These are phyloP conservation scores for Drosophila stalkeri DNA, from an alignment of 2,888 invertebrate genomes.

Conservation along the genomic window DNA sequence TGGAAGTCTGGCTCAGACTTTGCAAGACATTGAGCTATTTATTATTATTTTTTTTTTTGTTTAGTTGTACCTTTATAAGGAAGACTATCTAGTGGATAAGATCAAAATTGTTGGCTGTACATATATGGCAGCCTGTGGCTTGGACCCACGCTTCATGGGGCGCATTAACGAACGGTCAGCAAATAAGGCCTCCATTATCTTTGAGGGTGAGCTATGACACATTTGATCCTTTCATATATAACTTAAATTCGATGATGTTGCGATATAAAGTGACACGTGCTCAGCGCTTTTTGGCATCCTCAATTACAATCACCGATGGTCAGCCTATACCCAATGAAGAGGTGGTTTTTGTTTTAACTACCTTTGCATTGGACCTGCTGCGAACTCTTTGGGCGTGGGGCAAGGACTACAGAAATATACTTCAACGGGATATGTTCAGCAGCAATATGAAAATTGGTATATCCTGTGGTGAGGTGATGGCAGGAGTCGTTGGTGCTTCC, in stretches of 20 bases:
- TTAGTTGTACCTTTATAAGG: constrained; percentile 87
- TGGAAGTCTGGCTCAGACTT: no score
- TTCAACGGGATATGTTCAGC: constrained; percentile 52
- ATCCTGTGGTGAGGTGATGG: constrained; percentile 95
- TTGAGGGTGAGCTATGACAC: constrained; percentile 6
- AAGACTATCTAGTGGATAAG: constrained; percentile 92
- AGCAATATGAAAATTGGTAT: constrained; percentile 88
- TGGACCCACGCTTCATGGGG: constrained; percentile 89
- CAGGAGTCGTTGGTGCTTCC: constrained; percentile 96
- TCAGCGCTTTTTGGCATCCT: background rate
- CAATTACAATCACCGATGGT: background rate
- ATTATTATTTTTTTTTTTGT: constrained; percentile 26
- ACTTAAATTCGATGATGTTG: no score
- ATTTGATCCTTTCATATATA: background rate
- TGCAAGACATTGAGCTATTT: background rate
- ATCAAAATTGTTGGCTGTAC: constrained; percentile 98
- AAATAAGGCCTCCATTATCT: background rate
- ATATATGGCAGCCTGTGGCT: constrained; percentile 98
- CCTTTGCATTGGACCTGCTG: constrained; percentile 87
- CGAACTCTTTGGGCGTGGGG: constrained; percentile 87
- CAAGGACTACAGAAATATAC: constrained; percentile 85
- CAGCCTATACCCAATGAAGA: constrained; percentile 67
- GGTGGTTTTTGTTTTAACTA: constrained; percentile 88
- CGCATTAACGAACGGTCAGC: accelerated
- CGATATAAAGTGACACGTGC: constrained; percentile 10